Conservation (phyloP, 2,888 invertebrate genomes). For the Hypercompe scribonia region DNA sequence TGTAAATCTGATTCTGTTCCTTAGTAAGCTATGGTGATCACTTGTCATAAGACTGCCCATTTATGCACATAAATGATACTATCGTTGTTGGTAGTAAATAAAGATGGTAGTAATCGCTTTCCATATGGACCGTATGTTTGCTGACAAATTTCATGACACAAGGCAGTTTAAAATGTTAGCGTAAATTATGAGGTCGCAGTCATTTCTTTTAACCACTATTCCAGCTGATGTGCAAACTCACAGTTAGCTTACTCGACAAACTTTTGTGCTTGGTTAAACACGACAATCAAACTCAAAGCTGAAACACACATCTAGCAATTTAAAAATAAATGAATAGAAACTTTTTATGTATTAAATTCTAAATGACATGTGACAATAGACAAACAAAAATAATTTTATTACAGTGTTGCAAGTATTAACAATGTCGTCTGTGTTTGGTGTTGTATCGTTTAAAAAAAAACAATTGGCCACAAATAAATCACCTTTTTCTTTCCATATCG, state of each 20-base stretch:
- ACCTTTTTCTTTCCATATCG: constrained; percentile 83
- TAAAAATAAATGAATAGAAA: not conserved
- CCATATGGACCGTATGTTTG: not conserved
- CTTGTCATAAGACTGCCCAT: too few species aligned
- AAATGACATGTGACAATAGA: not conserved
- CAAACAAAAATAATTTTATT: constrained; percentile 15
- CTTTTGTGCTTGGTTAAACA: not conserved
- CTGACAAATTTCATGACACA: not conserved
- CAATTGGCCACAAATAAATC: constrained; percentile 59
- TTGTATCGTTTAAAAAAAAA: constrained; percentile 14
- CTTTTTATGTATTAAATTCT: not conserved
- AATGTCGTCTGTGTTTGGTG: not conserved
- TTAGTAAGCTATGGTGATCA: too few species aligned
- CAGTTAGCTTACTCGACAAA: not conserved
- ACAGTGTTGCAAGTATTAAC: constrained; percentile 7
- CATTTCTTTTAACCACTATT: not conserved
- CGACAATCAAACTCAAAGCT: not conserved
- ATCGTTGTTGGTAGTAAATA: not conserved
- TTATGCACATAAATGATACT: not conserved
- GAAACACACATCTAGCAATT: not conserved
- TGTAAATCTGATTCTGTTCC: too few species aligned
- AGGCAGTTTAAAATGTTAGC: not conserved
- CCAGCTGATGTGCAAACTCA: not conserved
- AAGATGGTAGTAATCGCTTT: not conserved
- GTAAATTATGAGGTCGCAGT: not conserved